phyloP scores from a whole-genome alignment of 2,113 vertebrate genomes.

The Proterorhinus semilunaris region DNA sequence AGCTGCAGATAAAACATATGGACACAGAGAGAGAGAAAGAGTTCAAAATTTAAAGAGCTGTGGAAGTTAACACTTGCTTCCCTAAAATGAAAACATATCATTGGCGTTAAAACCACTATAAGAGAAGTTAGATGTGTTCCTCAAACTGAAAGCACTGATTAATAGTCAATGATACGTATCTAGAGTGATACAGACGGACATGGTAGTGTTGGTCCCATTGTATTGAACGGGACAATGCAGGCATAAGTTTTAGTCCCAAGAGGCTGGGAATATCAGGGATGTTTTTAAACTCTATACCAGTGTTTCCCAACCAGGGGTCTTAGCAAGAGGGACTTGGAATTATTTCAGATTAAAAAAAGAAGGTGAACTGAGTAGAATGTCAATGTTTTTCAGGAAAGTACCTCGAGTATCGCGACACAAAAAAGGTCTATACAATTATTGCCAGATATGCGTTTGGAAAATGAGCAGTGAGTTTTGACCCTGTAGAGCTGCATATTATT shows the following conservation, averaged over 20 bases:
- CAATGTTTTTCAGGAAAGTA: no score
- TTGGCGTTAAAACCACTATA: not conserved
- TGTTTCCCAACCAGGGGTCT: no score
- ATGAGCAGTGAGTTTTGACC: no score
- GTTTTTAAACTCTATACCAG: no score
- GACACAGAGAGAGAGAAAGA: conserved; percentile 21
- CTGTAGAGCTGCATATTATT: no score
- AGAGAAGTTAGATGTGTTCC: conserved; percentile 1
- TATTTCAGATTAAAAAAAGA: no score
- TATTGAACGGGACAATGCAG: not conserved
- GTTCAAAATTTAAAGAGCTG: not conserved
- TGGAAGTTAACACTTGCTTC: conserved; percentile 3
- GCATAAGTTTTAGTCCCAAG: not conserved
- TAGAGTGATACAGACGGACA: not conserved
- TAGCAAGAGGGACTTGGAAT: no score
- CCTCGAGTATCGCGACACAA: no score
- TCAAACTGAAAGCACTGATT: not conserved
- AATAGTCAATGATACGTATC: not conserved
- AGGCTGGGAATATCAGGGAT: no score
- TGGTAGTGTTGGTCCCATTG: not conserved
- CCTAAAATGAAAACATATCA: not conserved
- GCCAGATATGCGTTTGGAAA: no score
- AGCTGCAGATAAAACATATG: conserved; percentile 39
- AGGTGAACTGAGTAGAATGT: no score
- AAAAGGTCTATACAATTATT: no score